A percentile compares a stretch with the other conserved stretches of the same genome.
These are phyloP conservation scores for Andrena camellia DNA, from an alignment of 2,888 invertebrate species.

Conservation along the genomic window DNA sequence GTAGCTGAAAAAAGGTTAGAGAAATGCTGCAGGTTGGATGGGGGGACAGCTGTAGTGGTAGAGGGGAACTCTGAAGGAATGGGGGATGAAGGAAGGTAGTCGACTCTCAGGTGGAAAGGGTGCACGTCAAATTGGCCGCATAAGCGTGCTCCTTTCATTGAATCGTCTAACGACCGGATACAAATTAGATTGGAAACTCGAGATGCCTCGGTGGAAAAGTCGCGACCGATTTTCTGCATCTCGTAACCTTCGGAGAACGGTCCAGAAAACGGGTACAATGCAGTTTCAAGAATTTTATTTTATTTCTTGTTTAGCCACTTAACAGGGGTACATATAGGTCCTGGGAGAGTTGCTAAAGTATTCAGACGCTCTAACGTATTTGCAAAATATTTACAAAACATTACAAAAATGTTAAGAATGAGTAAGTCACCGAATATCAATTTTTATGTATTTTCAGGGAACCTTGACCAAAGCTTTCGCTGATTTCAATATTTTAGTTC, in stretches of 20 bases:
- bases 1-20: not conserved
- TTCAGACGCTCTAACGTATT: too few species aligned
- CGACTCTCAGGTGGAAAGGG: constrained; percentile 41
- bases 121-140: constrained; percentile 71
- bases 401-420: too few species aligned
- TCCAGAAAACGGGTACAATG: constrained; percentile 18
- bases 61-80: not conserved
- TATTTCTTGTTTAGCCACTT: constrained; percentile 15
- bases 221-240: constrained; percentile 40
- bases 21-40: not conserved
- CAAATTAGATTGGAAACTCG: constrained; percentile 75
- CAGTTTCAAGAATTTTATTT: constrained; percentile 5
- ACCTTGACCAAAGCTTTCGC: too few species aligned
- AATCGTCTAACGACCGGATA: constrained; percentile 71
- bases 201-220: constrained; percentile 28
- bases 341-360: too few species aligned
- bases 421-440: too few species aligned
- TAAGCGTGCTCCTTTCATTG: constrained; percentile 64
- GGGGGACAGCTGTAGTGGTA: constrained; percentile 22
- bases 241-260: constrained; percentile 1
- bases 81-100: not conserved
- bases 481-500: too few species aligned
- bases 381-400: too few species aligned
- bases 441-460: too few species aligned
- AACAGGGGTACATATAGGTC: too few species aligned